Base-by-base conservation (phyloP, 2,797 vertebrate genomes). In the Perodicticus potto region DNA sequence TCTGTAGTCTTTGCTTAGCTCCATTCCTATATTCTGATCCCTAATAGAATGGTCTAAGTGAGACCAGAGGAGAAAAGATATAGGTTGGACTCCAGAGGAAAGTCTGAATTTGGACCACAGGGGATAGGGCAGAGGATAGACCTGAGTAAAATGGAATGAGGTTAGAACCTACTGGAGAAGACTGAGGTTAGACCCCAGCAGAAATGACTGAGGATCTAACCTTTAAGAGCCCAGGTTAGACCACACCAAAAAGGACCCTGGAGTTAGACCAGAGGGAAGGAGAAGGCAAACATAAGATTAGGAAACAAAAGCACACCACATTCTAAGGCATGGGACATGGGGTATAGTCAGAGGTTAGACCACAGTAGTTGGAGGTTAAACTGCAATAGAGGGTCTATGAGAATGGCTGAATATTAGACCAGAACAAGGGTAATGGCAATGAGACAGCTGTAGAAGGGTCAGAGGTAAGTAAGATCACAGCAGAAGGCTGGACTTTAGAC, bases 211-310 rank as follows among this genome's bases (percentile, higher is more conserved):
- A 40, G 70, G 37, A 5, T 43, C 34, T 27, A 25, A 73, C 70
- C 37, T 27, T 23, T 43, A 25, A 72, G 40, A 37, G 10, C 29
- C 40, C 72, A 27, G n/a, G 40, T 29, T 37, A 70, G 87, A 84
- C 65, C 27, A 23, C 5, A 25, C 0, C 10, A 45, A 10, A 61
- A 49, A 57, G 34, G 32, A 16, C 4, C 55, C 61, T 29, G 13
- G 73, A 37, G 29, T 25, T 23, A 16, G n/a, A 43, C 9, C 23
- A 3, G 70, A 49, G 65, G 45, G 13, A 40, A 53, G 32, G 53
- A 37, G 55, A 53, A 55, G 16, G 74, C 25, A 49, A 29, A 2
- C 1, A 14, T 3, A 1, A 4, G 1, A 1, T 57, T 0, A 29
- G 34, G 32, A 65, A 32, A 76, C 53, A 6, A 29, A 43, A 11